Base-by-base conservation (phyloP, 2,888 invertebrate genomes). In the Limnephilus marmoratus region DNA sequence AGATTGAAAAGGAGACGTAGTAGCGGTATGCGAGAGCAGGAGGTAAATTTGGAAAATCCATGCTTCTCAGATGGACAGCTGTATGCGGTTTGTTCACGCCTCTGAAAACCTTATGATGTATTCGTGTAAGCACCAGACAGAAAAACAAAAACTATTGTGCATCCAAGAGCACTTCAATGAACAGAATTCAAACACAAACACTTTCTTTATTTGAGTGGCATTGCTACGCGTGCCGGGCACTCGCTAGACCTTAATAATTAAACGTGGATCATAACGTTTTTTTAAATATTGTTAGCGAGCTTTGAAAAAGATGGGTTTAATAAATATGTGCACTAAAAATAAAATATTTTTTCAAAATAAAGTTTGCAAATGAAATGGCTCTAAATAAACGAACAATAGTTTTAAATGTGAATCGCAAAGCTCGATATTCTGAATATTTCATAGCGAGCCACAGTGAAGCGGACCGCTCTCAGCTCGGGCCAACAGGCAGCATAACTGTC, bases 401-500 rank as follows among this genome's bases (percentile, higher is more conserved):
- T 68, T 68, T 68, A 68, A 82, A 82, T 82, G 34, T 34, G 82
- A 82, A 82, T 85, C 37, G 85, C 31, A 85, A 68, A 68, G 29
- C 53, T 87, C 68, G 29, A 87, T 87, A 87, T 87, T 68, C 87
- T 87, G 87, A 87, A 87, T 87, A 87, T 87, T 85, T 86, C 41
- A 87, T 81, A 49, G 82, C 91, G 91, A 91, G 91, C 88, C 90
- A 87, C 87, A 87, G 53, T 68, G 68, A 68, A 87, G 91, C 90
- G 92, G 90, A 82, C 85, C 37, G 90, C 80, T 87, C 87, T 91
- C 86, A 37, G 89, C 81, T 86, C 89, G 89, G 93, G 92, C 90
- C 92, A 91, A 90, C 91, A 92, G 91, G 93, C 93, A 92, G 93
- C 93, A 94, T 94, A 94, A 94, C 94, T 94, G 94, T 94, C 94